These are phyloP conservation scores for Syngnathus acus DNA, from an alignment of 2,797 vertebrate species.

Conservation along the genomic window DNA sequence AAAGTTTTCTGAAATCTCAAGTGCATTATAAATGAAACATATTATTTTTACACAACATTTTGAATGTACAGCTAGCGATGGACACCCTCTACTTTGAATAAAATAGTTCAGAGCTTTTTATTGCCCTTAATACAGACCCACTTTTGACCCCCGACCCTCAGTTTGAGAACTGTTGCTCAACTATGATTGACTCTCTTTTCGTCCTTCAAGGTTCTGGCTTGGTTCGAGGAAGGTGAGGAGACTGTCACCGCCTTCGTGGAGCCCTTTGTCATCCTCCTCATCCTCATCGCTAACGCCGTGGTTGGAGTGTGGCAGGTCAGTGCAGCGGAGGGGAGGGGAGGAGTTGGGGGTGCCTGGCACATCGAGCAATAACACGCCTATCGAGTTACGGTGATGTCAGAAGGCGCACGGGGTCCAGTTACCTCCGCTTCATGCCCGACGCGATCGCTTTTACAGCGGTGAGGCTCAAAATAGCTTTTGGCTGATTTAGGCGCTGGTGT, in stretches of 20 bases:
- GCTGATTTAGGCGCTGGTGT: not conserved
- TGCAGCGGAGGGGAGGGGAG: slow-evolving; percentile 1
- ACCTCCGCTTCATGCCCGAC: slow-evolving; percentile 23
- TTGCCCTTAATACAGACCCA: not conserved
- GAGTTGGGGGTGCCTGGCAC: not conserved
- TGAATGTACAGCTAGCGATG: too few species aligned
- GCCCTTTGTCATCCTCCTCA: slow-evolving; percentile 88
- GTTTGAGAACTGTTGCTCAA: not conserved
- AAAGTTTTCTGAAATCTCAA: too few species aligned
- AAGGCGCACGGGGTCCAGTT: slow-evolving; percentile 32
- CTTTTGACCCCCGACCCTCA: not conserved
- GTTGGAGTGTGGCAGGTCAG: slow-evolving; percentile 92
- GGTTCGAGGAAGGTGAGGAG: slow-evolving; percentile 84
- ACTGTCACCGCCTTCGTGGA: slow-evolving; percentile 91
- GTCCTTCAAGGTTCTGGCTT: slow-evolving; percentile 66
- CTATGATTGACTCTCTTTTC: not conserved
- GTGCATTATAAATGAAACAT: too few species aligned
- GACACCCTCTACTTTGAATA: not conserved
- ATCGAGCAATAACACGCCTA: slow-evolving; percentile 32
- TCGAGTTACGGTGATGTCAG: slow-evolving; percentile 25
- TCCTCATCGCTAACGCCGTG: slow-evolving; percentile 87
- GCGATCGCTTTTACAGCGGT: slow-evolving; percentile 18
- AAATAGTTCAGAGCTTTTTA: not conserved
- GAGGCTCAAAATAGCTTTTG: slow-evolving; percentile 26
- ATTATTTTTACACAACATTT: too few species aligned